Evolutionary conservation across 2,113 vertebrate genomes (phyloP).

Genomic region (Emydura subglobosa): DNA sequence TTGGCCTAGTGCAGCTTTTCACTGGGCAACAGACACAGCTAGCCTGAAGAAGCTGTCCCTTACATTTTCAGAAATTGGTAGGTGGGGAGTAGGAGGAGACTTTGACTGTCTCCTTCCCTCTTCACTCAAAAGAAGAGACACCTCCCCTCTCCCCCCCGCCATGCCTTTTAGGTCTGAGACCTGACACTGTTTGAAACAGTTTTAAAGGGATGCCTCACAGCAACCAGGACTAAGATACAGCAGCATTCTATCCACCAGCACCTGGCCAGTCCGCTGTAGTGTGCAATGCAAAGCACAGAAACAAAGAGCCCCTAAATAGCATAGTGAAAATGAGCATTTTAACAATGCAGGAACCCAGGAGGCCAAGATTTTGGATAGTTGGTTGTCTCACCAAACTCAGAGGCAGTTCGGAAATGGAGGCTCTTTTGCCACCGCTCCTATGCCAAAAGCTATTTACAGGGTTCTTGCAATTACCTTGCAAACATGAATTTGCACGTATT

Average conservation of each 20-base stretch:
- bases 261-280: background rate
- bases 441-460: background rate
- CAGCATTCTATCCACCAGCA: background rate
- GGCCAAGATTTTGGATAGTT: background rate
- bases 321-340: background rate
- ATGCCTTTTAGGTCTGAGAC: background rate
- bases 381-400: background rate
- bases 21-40: background rate
- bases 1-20: background rate
- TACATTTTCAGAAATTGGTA: background rate
- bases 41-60: background rate
- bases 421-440: background rate
- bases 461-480: fast-evolving
- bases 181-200: background rate
- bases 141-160: too few relatives aligned
- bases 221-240: background rate
- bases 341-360: background rate
- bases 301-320: background rate
- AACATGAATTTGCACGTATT: background rate
- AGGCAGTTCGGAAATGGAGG: background rate
- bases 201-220: background rate
- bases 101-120: background rate
- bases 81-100: background rate
- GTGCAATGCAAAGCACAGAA: background rate
- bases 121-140: background rate